These are phyloP conservation scores for Tetramorium alpestre DNA, from an alignment of 1,140 invertebrate species.

Conservation along the genomic window DNA sequence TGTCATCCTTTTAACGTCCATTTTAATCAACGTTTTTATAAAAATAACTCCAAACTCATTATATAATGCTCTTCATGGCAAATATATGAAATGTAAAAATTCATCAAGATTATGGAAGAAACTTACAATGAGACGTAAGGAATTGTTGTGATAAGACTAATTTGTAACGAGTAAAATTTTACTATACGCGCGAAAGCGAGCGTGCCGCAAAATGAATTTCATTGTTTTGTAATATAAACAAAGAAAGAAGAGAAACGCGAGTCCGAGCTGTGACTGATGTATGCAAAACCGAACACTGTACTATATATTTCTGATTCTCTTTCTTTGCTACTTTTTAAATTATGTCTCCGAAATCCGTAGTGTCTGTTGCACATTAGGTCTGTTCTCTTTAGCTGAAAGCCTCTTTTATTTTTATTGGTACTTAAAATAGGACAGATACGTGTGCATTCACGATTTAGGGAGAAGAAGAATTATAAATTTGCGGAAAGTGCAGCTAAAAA, in stretches of 20 bases:
- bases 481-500: neutral
- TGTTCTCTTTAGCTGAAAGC: constrained; percentile 19
- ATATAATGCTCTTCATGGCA: neutral
- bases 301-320: constrained; percentile 2
- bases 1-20: neutral
- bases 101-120: neutral
- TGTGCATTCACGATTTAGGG: neutral
- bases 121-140: neutral
- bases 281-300: constrained; percentile 18
- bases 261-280: constrained; percentile 30
- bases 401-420: constrained; percentile 14
- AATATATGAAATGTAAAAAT: neutral
- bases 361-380: neutral
- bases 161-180: neutral
- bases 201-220: neutral
- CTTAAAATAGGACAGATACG: neutral
- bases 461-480: neutral
- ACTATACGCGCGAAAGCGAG: neutral
- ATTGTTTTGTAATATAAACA: neutral
- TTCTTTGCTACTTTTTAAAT: constrained; percentile 7
- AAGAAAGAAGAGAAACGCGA: neutral
- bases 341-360: constrained; percentile 18
- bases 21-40: neutral
- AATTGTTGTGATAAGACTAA: constrained; percentile 41
- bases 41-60: neutral